Conservation (phyloP, 1,140 invertebrate species). For the Drosophila auraria region DNA sequence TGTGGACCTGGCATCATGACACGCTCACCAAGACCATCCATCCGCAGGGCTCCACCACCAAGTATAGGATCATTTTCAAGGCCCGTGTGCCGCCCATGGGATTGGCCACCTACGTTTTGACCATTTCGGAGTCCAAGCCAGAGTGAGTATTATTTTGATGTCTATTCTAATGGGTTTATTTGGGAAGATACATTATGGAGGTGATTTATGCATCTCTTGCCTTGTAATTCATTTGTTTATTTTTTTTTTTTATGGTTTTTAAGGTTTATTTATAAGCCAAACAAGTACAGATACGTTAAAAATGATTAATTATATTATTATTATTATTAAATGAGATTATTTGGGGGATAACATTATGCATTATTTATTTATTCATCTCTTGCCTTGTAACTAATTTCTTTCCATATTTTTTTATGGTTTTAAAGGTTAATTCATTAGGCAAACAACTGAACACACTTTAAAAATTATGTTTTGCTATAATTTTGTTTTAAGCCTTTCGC, state of each 20-base stretch:
- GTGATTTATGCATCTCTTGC: not conserved
- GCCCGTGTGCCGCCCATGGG: slow-evolving; percentile 81
- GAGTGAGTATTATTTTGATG: slow-evolving; percentile 41
- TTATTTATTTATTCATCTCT: too few species aligned
- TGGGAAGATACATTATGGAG: not conserved
- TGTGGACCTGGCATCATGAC: slow-evolving; percentile 82
- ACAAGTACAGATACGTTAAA: too few species aligned
- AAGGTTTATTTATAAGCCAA: too few species aligned
- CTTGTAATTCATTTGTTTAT: too few species aligned
- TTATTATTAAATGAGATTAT: too few species aligned
- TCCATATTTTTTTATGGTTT: not conserved
- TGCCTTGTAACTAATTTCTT: not conserved
- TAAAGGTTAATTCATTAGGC: not conserved
- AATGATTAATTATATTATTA: too few species aligned
- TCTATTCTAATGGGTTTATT: too few species aligned
- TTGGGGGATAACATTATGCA: too few species aligned
- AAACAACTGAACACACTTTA: not conserved
- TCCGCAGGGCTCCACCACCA: slow-evolving; percentile 82
- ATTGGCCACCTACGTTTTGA: slow-evolving; percentile 69
- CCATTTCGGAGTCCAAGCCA: slow-evolving; percentile 58
- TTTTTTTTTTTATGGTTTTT: too few species aligned
- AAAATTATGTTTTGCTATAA: not conserved
- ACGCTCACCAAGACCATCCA: slow-evolving; percentile 61
- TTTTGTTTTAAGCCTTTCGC: not conserved
- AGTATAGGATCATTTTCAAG: slow-evolving; percentile 78